A percentile compares a stretch with the other conserved stretches of the same genome.
phyloP scores from a whole-genome alignment of 2,113 vertebrate species.

The Calyptomena viridis region DNA sequence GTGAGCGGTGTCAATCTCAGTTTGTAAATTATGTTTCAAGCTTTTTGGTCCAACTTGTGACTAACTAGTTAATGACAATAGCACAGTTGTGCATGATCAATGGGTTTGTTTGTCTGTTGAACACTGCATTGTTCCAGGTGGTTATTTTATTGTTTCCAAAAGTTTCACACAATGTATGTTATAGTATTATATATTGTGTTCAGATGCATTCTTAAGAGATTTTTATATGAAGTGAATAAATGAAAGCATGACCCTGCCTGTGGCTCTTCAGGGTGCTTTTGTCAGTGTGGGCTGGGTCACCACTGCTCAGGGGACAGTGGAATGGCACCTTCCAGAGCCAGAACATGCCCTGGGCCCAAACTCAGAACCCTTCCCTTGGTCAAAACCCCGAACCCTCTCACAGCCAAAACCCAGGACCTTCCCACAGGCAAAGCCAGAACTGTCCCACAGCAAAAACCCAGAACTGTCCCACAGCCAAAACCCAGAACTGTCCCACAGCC shows the following conservation, averaged over 20 bases:
- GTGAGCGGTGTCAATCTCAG: conserved; percentile 83
- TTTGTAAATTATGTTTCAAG: conserved; percentile 86
- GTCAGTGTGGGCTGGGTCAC: not conserved
- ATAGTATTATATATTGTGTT: conserved; percentile 98
- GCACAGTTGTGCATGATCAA: conserved; percentile 91
- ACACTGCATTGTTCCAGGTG: conserved; percentile 89
- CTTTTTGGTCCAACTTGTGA: conserved; percentile 87
- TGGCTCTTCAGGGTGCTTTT: not conserved
- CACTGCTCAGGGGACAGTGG: fast-evolving
- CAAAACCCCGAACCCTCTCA: not conserved
- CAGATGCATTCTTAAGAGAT: conserved; percentile 92
- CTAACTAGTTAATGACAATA: conserved; percentile 82
- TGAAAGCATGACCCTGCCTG: conserved; percentile 88
- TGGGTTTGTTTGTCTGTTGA: conserved; percentile 85
- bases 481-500: too few species aligned
- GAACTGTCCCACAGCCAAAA: not conserved
- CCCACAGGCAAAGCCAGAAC: not conserved
- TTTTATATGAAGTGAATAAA: conserved; percentile 99
- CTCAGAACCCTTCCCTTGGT: not conserved
- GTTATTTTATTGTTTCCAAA: conserved; percentile 83
- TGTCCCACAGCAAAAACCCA: not conserved
- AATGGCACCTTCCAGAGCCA: not conserved
- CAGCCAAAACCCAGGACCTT: not conserved
- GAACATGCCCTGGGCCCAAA: not conserved
- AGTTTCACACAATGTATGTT: conserved; percentile 98